These are phyloP conservation scores for Ceryle rudis DNA, from an alignment of 2,797 vertebrate genomes.

Conservation along the genomic window DNA sequence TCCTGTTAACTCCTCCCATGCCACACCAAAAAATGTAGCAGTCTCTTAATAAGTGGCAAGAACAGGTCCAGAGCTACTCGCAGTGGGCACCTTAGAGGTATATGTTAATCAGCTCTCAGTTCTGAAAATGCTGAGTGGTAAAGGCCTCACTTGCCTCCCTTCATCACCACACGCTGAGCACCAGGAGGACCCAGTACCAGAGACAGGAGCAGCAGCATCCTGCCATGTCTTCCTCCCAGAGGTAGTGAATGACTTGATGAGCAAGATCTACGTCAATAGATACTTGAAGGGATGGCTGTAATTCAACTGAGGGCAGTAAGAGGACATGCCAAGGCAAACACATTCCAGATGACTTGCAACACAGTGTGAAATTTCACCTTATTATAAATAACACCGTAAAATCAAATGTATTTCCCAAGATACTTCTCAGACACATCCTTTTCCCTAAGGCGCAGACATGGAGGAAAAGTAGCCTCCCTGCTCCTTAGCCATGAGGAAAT, in stretches of 20 bases:
- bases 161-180: rapidly evolving
- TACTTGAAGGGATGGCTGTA: not conserved
- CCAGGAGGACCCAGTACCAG: not conserved
- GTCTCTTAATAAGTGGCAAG: not conserved
- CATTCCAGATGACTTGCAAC: slow-evolving; percentile 49
- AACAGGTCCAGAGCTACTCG: not conserved
- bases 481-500: not conserved
- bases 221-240: not conserved
- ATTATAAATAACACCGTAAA: slow-evolving; percentile 34
- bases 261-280: not conserved
- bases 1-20: not conserved
- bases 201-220: not conserved
- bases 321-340: slow-evolving; percentile 46
- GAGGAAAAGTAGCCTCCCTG: not conserved
- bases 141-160: not conserved
- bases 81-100: too few relatives aligned
- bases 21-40: not conserved
- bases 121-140: not conserved
- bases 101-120: not conserved
- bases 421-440: not conserved
- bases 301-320: slow-evolving; percentile 21
- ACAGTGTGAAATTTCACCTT: slow-evolving; percentile 39
- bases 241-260: not conserved
- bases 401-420: not conserved
- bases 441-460: not conserved